phyloP scores from a whole-genome alignment of 2,113 vertebrate genomes.

The Nesoenas mayeri region DNA sequence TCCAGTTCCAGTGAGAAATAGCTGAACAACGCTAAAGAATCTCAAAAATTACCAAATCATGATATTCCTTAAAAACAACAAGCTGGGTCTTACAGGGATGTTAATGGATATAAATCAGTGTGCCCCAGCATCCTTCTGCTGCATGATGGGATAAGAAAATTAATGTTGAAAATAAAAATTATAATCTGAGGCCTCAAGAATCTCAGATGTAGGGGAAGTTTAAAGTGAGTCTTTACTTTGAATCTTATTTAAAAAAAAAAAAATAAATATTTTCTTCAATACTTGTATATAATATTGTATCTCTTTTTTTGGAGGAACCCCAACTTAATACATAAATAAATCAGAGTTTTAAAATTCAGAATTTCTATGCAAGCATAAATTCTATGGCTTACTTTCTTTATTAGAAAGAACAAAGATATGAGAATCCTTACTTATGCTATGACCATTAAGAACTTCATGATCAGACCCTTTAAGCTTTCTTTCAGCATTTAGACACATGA shows the following conservation, averaged over 20 bases:
- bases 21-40: not conserved
- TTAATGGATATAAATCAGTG: not conserved
- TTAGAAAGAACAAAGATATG: not conserved
- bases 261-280: not conserved
- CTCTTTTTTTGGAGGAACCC: not conserved
- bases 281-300: not conserved
- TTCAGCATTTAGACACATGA: not conserved
- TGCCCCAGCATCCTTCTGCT: not conserved
- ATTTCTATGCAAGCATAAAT: not conserved
- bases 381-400: not conserved
- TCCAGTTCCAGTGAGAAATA: not conserved
- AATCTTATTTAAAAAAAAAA: not conserved
- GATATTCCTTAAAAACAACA: not conserved
- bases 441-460: not conserved
- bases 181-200: not conserved
- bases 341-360: not conserved
- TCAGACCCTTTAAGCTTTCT: not conserved
- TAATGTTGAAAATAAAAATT: not conserved
- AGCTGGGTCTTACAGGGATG: not conserved
- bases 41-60: not conserved
- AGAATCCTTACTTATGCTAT: not conserved
- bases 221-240: not conserved
- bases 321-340: not conserved
- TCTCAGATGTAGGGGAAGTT: not conserved
- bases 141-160: not conserved